Evolutionary conservation across 2,888 invertebrate species (phyloP).

Genomic region (Mimachlamys varia): DNA sequence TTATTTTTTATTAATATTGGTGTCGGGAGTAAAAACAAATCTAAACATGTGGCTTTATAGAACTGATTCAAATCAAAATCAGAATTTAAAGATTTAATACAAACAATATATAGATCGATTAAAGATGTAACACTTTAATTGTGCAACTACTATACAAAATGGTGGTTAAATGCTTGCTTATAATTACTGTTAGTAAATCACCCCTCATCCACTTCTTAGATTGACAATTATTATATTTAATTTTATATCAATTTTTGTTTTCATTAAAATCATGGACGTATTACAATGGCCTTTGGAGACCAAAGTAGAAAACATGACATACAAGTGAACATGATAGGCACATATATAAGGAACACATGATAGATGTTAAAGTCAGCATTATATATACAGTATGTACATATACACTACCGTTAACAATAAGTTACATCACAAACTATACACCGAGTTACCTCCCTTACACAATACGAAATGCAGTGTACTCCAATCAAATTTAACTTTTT

Average conservation of each 20-base stretch:
- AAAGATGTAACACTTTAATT: background rate
- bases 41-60: too few relatives aligned
- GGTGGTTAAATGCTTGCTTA: too few relatives aligned
- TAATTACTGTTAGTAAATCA: too few relatives aligned
- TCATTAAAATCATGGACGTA: background rate
- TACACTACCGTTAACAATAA: background rate
- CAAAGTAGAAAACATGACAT: background rate
- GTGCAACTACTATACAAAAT: background rate
- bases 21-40: too few relatives aligned
- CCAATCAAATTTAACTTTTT: too few relatives aligned
- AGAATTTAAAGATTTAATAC: too few relatives aligned
- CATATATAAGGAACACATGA: background rate
- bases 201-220: background rate
- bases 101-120: background rate
- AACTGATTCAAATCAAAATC: too few relatives aligned
- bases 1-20: too few relatives aligned
- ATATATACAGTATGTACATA: background rate
- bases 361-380: background rate
- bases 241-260: background rate
- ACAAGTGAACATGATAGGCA: constrained; percentile 36
- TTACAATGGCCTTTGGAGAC: background rate
- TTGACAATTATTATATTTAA: background rate
- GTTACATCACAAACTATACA: background rate
- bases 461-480: background rate
- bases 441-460: background rate